Percentiles rank a stretch among this genome's conserved stretches.
Evolutionary conservation across 1,140 invertebrate species (phyloP).

Genomic region (Ylistrum balloti): DNA sequence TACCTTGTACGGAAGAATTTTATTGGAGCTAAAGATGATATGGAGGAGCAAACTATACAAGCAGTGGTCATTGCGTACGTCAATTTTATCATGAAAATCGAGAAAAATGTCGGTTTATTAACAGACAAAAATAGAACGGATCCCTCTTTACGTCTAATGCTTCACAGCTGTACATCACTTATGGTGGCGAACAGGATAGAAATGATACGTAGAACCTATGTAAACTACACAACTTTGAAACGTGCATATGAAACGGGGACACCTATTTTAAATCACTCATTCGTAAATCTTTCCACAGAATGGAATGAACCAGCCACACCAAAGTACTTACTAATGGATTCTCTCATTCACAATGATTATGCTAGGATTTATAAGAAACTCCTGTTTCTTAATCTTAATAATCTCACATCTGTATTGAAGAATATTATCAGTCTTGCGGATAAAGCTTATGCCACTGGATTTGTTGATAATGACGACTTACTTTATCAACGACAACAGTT

Average conservation of each 20-base stretch:
- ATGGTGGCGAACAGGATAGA: conserved; percentile 58
- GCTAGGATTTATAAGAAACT: conserved; percentile 53
- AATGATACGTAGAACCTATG: conserved; percentile 58
- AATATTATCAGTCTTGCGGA: not conserved
- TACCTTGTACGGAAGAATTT: conserved; percentile 71
- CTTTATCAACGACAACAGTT: conserved; percentile 42
- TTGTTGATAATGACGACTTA: conserved; percentile 45
- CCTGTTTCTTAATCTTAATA: conserved; percentile 49
- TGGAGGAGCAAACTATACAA: conserved; percentile 70
- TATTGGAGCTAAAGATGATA: conserved; percentile 64
- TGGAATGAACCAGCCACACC: conserved; percentile 65
- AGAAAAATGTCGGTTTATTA: conserved; percentile 57
- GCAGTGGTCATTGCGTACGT: conserved; percentile 64
- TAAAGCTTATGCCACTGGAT: conserved; percentile 24
- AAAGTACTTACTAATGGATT: conserved; percentile 55
- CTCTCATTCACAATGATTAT: conserved; percentile 60
- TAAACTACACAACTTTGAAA: conserved; percentile 66
- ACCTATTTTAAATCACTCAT: conserved; percentile 64
- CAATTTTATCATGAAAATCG: conserved; percentile 59
- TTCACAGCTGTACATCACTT: conserved; percentile 60
- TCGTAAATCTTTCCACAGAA: conserved; percentile 43
- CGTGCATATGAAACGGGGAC: conserved; percentile 66
- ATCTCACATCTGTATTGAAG: conserved; percentile 48
- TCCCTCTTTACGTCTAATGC: conserved; percentile 42
- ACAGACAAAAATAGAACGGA: conserved; percentile 5